Evolutionary conservation across 2,113 vertebrate species (phyloP).

Genomic region (Miniopterus natalensis): DNA sequence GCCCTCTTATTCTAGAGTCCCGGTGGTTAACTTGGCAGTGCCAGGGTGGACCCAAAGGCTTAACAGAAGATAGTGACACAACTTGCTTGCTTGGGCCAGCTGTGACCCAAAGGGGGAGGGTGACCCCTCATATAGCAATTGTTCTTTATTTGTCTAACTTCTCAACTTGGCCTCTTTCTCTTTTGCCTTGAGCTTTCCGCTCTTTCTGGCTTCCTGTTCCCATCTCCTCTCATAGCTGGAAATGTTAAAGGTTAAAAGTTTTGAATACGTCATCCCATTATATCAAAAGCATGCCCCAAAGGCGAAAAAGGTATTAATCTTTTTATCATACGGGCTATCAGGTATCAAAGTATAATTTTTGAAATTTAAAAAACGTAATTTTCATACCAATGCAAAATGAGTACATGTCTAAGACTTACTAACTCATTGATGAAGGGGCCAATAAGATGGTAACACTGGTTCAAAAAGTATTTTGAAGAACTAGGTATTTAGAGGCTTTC

Average conservation of each 20-base stretch:
- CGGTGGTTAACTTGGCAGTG: not conserved
- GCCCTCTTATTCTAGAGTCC: not conserved
- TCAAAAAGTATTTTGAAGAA: slow-evolving; percentile 36
- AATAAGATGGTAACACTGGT: not conserved
- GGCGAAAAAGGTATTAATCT: slow-evolving; percentile 2
- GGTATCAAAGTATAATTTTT: not conserved
- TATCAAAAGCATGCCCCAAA: not conserved
- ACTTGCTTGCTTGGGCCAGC: not conserved
- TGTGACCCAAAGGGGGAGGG: not conserved
- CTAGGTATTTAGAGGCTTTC: slow-evolving; percentile 5
- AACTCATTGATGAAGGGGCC: not conserved
- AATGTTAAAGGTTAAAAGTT: slow-evolving; percentile 24
- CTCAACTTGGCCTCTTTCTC: not conserved
- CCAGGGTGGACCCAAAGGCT: not conserved
- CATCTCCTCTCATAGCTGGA: not conserved
- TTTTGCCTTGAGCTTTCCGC: slow-evolving; percentile 16
- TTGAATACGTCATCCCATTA: not conserved
- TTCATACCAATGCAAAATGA: slow-evolving; percentile 16
- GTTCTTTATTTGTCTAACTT: not conserved
- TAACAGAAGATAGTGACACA: not conserved
- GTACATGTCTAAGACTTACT: not conserved
- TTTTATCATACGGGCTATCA: not conserved
- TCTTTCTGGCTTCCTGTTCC: slow-evolving; percentile 10
- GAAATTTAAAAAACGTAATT: not conserved
- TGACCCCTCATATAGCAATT: not conserved